Base-by-base conservation (phyloP, 1,140 invertebrate genomes). In the Paraescarpia echinospica region DNA sequence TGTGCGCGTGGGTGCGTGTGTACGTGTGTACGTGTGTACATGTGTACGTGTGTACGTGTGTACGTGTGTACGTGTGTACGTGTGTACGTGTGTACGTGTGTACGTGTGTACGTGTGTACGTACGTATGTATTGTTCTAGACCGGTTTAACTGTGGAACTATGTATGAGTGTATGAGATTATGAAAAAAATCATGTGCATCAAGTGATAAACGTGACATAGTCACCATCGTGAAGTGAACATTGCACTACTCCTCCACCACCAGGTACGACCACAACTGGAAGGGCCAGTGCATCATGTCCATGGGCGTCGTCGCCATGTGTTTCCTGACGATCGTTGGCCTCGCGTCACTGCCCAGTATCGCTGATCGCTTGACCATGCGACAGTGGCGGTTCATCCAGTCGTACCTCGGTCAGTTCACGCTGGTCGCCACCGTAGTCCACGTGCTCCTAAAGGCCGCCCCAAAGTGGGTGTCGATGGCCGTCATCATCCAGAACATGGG, bases 341-440 rank as follows among this genome's bases (percentile, higher is more conserved):
- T 95, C 8, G 94, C 95, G 0, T 95, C 95, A 12, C 93, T 96
- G 34, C 95, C 94, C 14, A 95, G 95, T 27, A 94, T 96, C 8
- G 94, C 93, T 0, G 94, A 94, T 33, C 92, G 93, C 18, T 90
- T 96, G 27, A 95, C 95, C 92, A 95, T 95, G 95, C 92, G 94
- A 14, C 95, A 95, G 89, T 96, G 95, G 95, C 92, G 94, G 33
- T 95, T 94, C 90, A 92, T 95, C 34, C 95, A 96, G 92, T 95
- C 95, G 12, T 93, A 94, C 33, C 91, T 95, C 18, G 95, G 95
- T 35, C 94, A 95, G 91, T 90, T 94, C 18, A 93, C 94, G 33
- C 94, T 96, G 48, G 92, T 94, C 31, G 88, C 95, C 18, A 94
- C 94, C 4, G 92, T 94, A 22, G 91, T 92, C 48, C 95, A 96